Base-by-base conservation (phyloP, 1,140 invertebrate species). In the Drosophila ohnishii region DNA sequence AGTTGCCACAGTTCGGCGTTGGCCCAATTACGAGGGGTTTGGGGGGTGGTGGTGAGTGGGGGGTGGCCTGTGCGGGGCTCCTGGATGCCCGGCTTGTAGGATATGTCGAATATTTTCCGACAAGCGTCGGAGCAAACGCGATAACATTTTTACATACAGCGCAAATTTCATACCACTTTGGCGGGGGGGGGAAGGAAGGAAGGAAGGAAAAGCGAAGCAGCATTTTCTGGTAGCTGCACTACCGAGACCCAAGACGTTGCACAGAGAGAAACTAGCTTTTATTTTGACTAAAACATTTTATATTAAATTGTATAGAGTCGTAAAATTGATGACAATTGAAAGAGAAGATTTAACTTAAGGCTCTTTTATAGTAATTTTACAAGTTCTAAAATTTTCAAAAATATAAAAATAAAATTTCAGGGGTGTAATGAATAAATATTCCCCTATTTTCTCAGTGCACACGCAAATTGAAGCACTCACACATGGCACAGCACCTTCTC, bases 111-210 rank as follows among this genome's bases (percentile, higher is more conserved):
- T 77, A 74, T 74, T 74, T 85, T 63, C 60, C 72, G 62, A 62
- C 73, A 70, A 80, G 74, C 64, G 73, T 57, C 61, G 66, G 64
- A 81, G 69, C 71, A 80, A 85, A 60, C 74, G 82, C 81, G 82
- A 85, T 85, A 85, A 77, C 78, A 84, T 84, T 84, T 84, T 84
- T 76, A 83, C 76, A 83, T 82, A 83, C 75, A 81, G 81, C 74
- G 62, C 79, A 73, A 82, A 81, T 82, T 81, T 81, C 61, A 72
- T 77, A 72, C 66, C 40, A 51, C 64, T 50, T 37, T 14, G 13
- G n/a, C n/a, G 25, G 22, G 10, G 5, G 10, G 5, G n/a, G 44
- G 22, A 16, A 32, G 28, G 28, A 32, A 22, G 50, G 14, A n/a
- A 50, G 48, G 10, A 69, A 35, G 45, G 30, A 70, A 37, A 47